phyloP scores from a whole-genome alignment of 2,888 invertebrate genomes.

The Rotaria macrura region DNA sequence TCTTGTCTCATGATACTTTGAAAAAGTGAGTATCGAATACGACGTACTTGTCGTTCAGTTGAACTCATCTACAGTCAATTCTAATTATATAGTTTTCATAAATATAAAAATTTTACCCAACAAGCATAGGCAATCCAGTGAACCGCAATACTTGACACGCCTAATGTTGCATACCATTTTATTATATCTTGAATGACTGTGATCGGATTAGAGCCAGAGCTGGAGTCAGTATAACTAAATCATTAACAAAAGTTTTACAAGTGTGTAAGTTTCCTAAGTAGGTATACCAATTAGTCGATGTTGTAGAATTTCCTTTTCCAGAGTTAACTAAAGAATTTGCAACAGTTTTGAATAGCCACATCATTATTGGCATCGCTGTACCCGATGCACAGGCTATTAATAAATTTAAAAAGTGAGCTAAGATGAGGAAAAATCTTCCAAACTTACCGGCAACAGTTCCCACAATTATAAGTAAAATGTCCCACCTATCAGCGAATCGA shows the following conservation, averaged over 20 bases:
- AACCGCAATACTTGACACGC: not conserved
- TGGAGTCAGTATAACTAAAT: not conserved
- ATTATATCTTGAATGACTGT: not conserved
- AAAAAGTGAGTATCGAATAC: not conserved
- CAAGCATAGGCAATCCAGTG: not conserved
- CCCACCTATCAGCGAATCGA: not conserved
- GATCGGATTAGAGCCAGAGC: not conserved
- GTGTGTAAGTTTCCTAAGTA: not conserved
- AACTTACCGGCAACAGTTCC: not conserved
- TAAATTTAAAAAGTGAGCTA: not conserved
- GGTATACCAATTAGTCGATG: not conserved
- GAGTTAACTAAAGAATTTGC: not conserved
- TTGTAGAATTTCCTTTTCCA: not conserved
- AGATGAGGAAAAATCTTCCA: not conserved
- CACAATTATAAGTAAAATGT: not conserved
- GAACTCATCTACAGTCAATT: not conserved
- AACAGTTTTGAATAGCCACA: not conserved
- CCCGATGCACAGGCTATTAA: not conserved
- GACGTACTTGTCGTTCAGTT: not conserved
- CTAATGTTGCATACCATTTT: conserved; percentile 11
- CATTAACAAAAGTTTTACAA: not conserved
- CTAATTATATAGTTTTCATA: not conserved
- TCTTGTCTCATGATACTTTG: not conserved
- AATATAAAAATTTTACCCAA: not conserved
- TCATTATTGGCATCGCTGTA: conserved; percentile 8